Evolutionary conservation across 2,888 invertebrate genomes (phyloP).

Genomic region (Hybos culiciformis): DNA sequence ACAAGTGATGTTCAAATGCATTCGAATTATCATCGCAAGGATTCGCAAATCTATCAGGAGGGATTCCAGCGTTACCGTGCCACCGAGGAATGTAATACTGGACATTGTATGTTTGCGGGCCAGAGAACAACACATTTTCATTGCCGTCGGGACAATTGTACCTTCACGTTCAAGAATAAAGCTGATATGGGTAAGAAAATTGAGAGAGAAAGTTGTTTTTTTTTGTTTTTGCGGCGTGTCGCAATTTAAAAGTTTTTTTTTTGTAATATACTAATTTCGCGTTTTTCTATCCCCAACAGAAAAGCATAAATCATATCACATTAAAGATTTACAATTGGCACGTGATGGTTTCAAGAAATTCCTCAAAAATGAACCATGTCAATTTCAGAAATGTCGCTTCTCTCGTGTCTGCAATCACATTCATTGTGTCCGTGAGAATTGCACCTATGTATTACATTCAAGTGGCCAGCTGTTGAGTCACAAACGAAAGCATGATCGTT

Average conservation of each 20-base stretch:
- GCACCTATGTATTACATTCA: constrained; percentile 91
- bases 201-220: not conserved
- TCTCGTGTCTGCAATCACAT: constrained; percentile 95
- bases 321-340: constrained; percentile 90
- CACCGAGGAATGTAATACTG: constrained; percentile 87
- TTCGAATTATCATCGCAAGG: constrained; percentile 95
- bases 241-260: too few relatives aligned
- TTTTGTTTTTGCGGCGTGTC: not conserved
- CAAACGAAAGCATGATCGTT: constrained; percentile 92
- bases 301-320: constrained; percentile 97
- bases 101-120: constrained; percentile 82
- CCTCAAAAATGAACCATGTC: constrained; percentile 91
- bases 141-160: constrained; percentile 79
- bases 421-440: constrained; percentile 90
- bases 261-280: too few relatives aligned
- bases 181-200: constrained; percentile 95
- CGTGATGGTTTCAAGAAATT: constrained; percentile 97
- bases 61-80: constrained; percentile 95
- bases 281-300: too few relatives aligned
- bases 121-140: constrained; percentile 97
- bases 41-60: constrained; percentile 93
- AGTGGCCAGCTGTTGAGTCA: constrained; percentile 95
- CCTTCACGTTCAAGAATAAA: constrained; percentile 96
- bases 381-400: constrained; percentile 83
- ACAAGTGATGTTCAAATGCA: constrained; percentile 99